Evolutionary conservation across 2,797 vertebrate genomes (phyloP), one percentile per base, ranked within the genome.

Genomic region (Cetoscarus ocellatus): DNA sequence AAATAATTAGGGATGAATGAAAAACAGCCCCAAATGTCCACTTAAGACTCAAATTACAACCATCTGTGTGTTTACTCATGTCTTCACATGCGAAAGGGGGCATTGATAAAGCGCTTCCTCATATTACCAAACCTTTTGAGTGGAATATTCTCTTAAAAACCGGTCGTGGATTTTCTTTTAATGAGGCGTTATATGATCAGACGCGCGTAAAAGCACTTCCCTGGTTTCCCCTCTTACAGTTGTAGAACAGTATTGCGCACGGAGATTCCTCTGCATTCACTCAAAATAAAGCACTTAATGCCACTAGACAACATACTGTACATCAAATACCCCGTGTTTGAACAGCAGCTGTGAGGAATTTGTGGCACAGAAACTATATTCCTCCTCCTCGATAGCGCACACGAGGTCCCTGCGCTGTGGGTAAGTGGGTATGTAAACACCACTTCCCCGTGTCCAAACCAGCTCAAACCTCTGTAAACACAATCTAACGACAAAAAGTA

Each of bases 321-420:
- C 10, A 2, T 11, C 50, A 8, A 38, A 52, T 13, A 43, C 12
- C 1, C 10, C 2, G 9, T 7, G 45, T 54, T 64, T 44, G 49
- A 43, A 59, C n/a, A 12, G 27, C 50, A 63, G 57, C 35, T 27
- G 49, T 0, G 63, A 9, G 35, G 36, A 48, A 67, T 66, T 1
- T 39, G 61, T 56, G 61, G 44, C 45, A 57, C 69, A 51, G 9
- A 55, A 78, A 59, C 43, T 59, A 5, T 19, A 27, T 56, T 54
- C 34, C 34, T 66, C 49, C 64, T 43, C 15, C 39, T 19, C 1
- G 40, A 56, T 55, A 51, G 59, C 79, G 73, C 84, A 75, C 90
- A 89, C 85, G 83, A 85, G 86, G 80, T 88, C 77, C 63, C 35
- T 39, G 79, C 78, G 84, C 72, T 55, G 63, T 56, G 77, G 70